Conservation (phyloP, 1,140 invertebrate species). For the Lasioglossum albipes region DNA sequence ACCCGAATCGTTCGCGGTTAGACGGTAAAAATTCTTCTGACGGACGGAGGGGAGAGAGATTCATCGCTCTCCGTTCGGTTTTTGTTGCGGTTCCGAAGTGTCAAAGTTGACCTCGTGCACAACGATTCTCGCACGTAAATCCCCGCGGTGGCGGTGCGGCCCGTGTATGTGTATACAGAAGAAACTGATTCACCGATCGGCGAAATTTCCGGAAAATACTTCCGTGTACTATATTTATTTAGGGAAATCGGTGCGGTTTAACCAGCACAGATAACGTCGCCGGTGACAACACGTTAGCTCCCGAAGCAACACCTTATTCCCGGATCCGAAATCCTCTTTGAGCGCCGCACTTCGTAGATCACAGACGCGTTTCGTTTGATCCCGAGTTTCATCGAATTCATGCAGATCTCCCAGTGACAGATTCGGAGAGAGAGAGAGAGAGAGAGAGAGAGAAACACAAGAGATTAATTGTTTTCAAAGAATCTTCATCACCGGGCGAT, state of each 20-base stretch:
- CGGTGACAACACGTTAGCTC: slow-evolving; percentile 45
- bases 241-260: too few relatives aligned
- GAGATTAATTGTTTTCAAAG: background rate
- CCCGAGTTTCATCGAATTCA: background rate
- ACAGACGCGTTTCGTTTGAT: background rate
- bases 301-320: slow-evolving; percentile 29
- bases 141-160: background rate
- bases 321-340: slow-evolving; percentile 2
- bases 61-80: background rate
- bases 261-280: slow-evolving; percentile 34
- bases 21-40: slow-evolving; percentile 8
- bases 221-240: too few relatives aligned
- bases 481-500: too few relatives aligned
- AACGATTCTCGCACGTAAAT: slow-evolving; percentile 1
- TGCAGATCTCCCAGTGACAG: background rate
- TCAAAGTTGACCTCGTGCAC: background rate
- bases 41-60: background rate
- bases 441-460: too few relatives aligned
- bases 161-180: background rate
- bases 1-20: background rate
- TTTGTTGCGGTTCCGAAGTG: background rate
- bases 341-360: background rate
- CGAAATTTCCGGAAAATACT: slow-evolving; percentile 39
- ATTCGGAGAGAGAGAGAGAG: background rate
- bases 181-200: background rate